Base-by-base conservation (phyloP, 2,888 invertebrate genomes). In the Drosophila macrospina region DNA sequence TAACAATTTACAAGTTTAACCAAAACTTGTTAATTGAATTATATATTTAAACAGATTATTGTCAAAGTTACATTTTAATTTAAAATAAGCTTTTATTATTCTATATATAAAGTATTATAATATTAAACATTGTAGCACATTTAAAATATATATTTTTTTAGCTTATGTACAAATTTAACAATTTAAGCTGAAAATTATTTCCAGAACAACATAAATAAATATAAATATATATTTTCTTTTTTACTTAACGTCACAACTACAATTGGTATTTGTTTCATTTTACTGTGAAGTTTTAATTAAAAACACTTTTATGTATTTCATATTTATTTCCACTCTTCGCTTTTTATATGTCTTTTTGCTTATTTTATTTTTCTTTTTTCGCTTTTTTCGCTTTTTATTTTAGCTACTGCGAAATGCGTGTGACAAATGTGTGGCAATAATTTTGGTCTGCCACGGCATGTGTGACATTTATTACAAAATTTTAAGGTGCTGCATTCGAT, bases 381-480 rank as follows among this genome's bases (percentile, higher is more conserved):
- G n/a, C n/a, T 41, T 39, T 52, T 50, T 36, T 28, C 26, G 24
- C 13, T 36, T 32, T 32, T 67, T 62, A 47, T 67, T 65, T 73
- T 64, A 59, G 81, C 66, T 51, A 56, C 56, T 16, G 54, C 55
- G 34, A 62, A 60, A 57, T 59, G 69, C 69, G 56, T 71, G 59
- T 88, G 80, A 84, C 77, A 84, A 84, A 84, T 88, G 88, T 69
- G 72, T 39, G 61, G 86, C 88, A 83, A 84, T 84, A 88, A 80
- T 69, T 84, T 83, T 72, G 74, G 70, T 69, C 51, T 59, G 78
- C 62, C 74, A 67, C 63, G 85, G 68, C 75, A 67, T 75, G 79
- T 81, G 73, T 78, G 87, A 86, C 87, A 82, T 82, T 82, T 82
- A 82, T 86, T 84, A 82, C 81, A 80, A 68, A 66, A 67, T 84